phyloP scores from a whole-genome alignment of 1,140 invertebrate genomes.

The Sycobia sp. region DNA sequence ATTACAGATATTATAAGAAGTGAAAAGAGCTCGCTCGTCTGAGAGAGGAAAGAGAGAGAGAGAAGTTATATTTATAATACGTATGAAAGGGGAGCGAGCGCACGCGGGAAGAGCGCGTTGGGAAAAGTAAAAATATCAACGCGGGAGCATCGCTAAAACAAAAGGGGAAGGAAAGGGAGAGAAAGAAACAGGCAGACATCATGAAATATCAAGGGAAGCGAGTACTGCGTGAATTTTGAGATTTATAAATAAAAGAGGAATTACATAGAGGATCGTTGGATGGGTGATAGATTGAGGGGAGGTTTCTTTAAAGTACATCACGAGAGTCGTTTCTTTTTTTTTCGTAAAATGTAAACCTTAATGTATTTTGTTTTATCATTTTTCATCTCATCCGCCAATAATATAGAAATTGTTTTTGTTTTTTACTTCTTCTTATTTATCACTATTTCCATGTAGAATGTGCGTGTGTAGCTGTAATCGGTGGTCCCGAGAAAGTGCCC shows the following conservation, averaged over 20 bases:
- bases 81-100: neutral
- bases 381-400: conserved; percentile 35
- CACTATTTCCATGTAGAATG: conserved; percentile 28
- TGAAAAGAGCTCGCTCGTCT: too few species aligned
- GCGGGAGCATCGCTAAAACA: neutral
- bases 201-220: neutral
- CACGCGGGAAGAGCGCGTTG: neutral
- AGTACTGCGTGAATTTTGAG: too few species aligned
- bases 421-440: conserved; percentile 10
- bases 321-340: conserved; percentile 29
- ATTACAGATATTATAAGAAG: too few species aligned
- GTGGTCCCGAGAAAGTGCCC: conserved; percentile 5
- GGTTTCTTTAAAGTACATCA: conserved; percentile 30
- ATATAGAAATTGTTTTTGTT: conserved; percentile 27
- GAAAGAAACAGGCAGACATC: neutral
- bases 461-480: too few species aligned
- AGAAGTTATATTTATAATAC: too few species aligned
- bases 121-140: conserved; percentile 9
- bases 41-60: too few species aligned
- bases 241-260: too few species aligned
- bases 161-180: neutral
- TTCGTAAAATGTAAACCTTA: conserved; percentile 36
- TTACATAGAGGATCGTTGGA: too few species aligned
- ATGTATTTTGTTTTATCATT: conserved; percentile 35
- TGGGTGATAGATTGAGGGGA: neutral